These are phyloP conservation scores for Zoanthus sansibaricus DNA, from an alignment of 92 coral and sea anemone genomes.

Conservation along the genomic window DNA sequence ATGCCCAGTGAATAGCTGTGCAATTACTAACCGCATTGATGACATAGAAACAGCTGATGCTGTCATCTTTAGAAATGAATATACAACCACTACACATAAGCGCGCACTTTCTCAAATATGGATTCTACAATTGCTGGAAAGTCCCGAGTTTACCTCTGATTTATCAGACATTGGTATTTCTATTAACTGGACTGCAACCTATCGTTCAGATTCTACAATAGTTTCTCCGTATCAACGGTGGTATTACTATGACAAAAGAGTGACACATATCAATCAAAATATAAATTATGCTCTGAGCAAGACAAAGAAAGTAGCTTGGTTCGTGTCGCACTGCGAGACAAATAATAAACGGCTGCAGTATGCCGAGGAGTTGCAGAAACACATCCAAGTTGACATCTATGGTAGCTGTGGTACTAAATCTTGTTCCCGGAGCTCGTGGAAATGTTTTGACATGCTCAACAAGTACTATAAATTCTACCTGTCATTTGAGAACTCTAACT, in stretches of 20 bases:
- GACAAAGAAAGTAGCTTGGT: conserved; percentile 33
- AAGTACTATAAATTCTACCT: conserved; percentile 45
- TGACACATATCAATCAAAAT: not conserved
- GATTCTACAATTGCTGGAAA: conserved; percentile 24
- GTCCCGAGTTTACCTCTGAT: not conserved
- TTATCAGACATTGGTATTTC: not conserved
- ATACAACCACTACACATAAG: not conserved
- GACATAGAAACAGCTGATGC: not conserved
- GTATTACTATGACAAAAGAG: conserved; percentile 11
- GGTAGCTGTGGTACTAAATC: conserved; percentile 9
- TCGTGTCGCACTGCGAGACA: conserved; percentile 4
- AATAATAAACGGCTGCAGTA: not conserved
- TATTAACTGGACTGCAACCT: conserved; percentile 21
- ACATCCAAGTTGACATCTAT: conserved; percentile 30
- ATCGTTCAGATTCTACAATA: conserved; percentile 23
- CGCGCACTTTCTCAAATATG: conserved; percentile 18
- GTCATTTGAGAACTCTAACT: conserved; percentile 46
- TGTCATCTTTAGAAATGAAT: not conserved
- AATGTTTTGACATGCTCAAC: conserved; percentile 14
- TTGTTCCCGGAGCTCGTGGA: not conserved
- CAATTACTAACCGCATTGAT: not conserved
- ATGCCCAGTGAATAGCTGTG: conserved; percentile 24
- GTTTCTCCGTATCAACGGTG: conserved; percentile 31
- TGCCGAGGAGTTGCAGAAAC: conserved; percentile 6
- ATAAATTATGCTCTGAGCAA: conserved; percentile 24